A percentile compares a stretch with the other conserved stretches of the same genome.
Conservation (phyloP, 1,140 invertebrate species). For the Lamellibrachia luymesi region DNA sequence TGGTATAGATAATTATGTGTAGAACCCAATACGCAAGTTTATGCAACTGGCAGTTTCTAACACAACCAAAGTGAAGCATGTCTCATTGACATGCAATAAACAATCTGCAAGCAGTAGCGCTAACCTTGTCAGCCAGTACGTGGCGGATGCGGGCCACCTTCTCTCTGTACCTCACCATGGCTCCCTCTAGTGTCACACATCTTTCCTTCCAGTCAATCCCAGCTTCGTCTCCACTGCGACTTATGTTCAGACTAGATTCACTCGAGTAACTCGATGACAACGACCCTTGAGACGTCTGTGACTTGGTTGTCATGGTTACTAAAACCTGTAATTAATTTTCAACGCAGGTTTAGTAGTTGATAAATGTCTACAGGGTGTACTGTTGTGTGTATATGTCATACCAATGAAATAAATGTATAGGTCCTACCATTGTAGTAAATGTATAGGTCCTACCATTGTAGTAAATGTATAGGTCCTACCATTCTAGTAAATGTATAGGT, state of each 20-base stretch:
- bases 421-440: no score
- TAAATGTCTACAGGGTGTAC: not conserved
- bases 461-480: no score
- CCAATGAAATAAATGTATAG: no score
- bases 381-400: no score
- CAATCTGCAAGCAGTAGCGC: no score
- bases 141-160: conserved; percentile 5
- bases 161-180: conserved; percentile 1
- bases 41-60: no score
- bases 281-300: conserved; percentile 8
- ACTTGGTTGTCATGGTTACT: conserved; percentile 16
- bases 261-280: not conserved
- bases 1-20: no score
- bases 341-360: not conserved
- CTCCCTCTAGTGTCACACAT: conserved; percentile 5
- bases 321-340: not conserved
- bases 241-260: conserved; percentile 10
- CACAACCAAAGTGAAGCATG: no score
- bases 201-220: not conserved
- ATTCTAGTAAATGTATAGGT: no score
- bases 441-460: no score
- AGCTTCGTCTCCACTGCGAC: conserved; percentile 6
- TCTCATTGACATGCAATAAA: no score
- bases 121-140: conserved; percentile 9
- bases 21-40: no score